phyloP scores from a whole-genome alignment of 1,140 invertebrate genomes.

The Ceratina calcarata region DNA sequence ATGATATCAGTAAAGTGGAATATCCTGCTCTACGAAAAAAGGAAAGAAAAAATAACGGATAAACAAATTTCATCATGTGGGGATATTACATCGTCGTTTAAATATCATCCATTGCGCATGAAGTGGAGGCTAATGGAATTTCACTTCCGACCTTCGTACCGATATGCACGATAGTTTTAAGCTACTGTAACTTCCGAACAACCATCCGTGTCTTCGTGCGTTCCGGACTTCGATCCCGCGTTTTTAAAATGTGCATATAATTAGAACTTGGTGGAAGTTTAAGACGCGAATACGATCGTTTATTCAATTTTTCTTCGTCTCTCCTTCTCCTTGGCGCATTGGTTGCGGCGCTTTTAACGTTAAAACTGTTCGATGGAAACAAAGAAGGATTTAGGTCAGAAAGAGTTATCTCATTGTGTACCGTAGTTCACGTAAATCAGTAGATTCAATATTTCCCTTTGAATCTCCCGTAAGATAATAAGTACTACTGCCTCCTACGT shows the following conservation, averaged over 20 bases:
- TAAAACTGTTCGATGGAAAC: conserved; percentile 6
- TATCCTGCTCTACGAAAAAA: background rate
- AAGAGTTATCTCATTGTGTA: conserved; percentile 1
- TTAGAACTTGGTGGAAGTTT: conserved; percentile 1
- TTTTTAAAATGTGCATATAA: conserved; percentile 34
- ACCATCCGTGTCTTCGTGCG: background rate
- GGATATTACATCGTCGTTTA: conserved; percentile 13
- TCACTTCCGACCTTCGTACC: background rate
- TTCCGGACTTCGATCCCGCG: background rate
- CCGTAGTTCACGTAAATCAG: conserved; percentile 2
- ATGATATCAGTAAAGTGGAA: conserved; percentile 6
- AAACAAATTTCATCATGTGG: conserved; percentile 16
- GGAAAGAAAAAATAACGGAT: background rate
- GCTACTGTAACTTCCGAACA: background rate
- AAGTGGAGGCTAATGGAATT: conserved; percentile 32
- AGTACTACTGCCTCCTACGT: background rate
- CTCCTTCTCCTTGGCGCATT: background rate
- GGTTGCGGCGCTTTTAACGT: conserved; percentile 16
- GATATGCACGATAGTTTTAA: conserved; percentile 29
- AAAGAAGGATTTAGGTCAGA: conserved; percentile 19
- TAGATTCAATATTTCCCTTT: conserved; percentile 25
- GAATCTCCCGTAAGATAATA: background rate
- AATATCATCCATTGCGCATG: background rate
- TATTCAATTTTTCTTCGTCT: conserved; percentile 13
- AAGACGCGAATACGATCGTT: background rate